Evolutionary conservation across 2,113 vertebrate species (phyloP).

Genomic region (Toxotes chatareus): DNA sequence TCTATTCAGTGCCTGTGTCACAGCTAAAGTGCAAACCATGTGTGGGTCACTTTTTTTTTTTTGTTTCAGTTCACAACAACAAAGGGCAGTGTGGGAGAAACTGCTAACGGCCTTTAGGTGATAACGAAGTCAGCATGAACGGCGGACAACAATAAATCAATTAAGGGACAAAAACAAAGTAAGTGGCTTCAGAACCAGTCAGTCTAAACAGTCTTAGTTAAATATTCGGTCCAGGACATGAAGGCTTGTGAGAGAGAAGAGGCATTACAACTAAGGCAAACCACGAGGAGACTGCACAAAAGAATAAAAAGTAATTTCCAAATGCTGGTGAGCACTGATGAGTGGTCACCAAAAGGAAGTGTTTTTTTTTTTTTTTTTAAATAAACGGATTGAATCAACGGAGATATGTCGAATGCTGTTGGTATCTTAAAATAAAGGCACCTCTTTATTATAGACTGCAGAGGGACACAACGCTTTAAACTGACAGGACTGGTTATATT

Average conservation of each 20-base stretch:
- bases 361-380: slow-evolving; percentile 20
- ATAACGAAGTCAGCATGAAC: slow-evolving; percentile 52
- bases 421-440: slow-evolving; percentile 79
- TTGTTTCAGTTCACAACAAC: slow-evolving; percentile 54
- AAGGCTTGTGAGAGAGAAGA: slow-evolving; percentile 43
- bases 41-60: slow-evolving; percentile 44
- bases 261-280: slow-evolving; percentile 56
- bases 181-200: slow-evolving; percentile 50
- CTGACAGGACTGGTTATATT: slow-evolving; percentile 18
- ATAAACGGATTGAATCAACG: slow-evolving; percentile 27
- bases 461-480: slow-evolving; percentile 45
- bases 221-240: slow-evolving; percentile 34
- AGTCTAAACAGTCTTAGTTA: slow-evolving; percentile 28
- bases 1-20: slow-evolving; percentile 70
- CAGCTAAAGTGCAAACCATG: slow-evolving; percentile 68
- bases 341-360: slow-evolving; percentile 35
- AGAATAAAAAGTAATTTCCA: slow-evolving; percentile 13
- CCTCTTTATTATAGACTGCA: slow-evolving; percentile 70
- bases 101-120: slow-evolving; percentile 57
- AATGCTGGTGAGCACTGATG: slow-evolving; percentile 35
- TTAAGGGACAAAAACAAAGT: slow-evolving; percentile 30
- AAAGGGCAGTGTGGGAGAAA: slow-evolving; percentile 49
- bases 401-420: slow-evolving; percentile 29
- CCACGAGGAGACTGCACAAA: slow-evolving; percentile 18
- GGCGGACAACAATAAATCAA: slow-evolving; percentile 36